A percentile compares a stretch with the other conserved stretches of the same genome.
These are phyloP conservation scores for Hirtodrosophila trivittata DNA, from an alignment of 2,888 invertebrate genomes.

Conservation along the genomic window DNA sequence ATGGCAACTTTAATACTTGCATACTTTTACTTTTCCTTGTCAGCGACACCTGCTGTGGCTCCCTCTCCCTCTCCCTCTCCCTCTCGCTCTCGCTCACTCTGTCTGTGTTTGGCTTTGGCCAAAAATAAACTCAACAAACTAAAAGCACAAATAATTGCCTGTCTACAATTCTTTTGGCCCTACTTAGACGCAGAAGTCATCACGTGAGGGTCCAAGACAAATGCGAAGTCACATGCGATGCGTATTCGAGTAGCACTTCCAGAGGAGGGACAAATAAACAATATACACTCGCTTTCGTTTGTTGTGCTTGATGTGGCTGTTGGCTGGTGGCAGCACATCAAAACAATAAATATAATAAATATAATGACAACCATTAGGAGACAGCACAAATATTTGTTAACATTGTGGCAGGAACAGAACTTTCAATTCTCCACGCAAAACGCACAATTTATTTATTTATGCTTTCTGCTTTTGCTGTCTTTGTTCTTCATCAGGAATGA, in stretches of 20 bases:
- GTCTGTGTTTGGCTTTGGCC: slow-evolving; percentile 11
- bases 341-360: slow-evolving; percentile 51
- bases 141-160: slow-evolving; percentile 48
- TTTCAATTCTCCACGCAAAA: slow-evolving; percentile 56
- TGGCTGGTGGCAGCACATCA: slow-evolving; percentile 32
- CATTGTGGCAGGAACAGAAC: slow-evolving; percentile 41
- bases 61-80: not conserved
- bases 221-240: slow-evolving; percentile 4
- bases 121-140: slow-evolving; percentile 34
- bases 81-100: not conserved
- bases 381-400: slow-evolving; percentile 51
- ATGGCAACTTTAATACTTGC: slow-evolving; percentile 22
- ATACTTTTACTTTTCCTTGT: slow-evolving; percentile 34
- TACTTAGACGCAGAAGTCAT: slow-evolving; percentile 23
- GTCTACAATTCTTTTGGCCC: slow-evolving; percentile 26
- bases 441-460: slow-evolving; percentile 67
- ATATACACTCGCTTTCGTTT: too few species aligned
- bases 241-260: slow-evolving; percentile 3
- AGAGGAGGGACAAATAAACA: not conserved
- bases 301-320: slow-evolving; percentile 1
- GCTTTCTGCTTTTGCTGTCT: slow-evolving; percentile 6
- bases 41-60: slow-evolving; percentile 58
- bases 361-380: slow-evolving; percentile 59
- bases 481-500: not conserved
- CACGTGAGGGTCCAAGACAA: slow-evolving; percentile 31